Percentiles rank a stretch among this genome's conserved stretches.
Conservation (phyloP, 2,113 vertebrate genomes). For the Ornithorhynchus anatinus region DNA sequence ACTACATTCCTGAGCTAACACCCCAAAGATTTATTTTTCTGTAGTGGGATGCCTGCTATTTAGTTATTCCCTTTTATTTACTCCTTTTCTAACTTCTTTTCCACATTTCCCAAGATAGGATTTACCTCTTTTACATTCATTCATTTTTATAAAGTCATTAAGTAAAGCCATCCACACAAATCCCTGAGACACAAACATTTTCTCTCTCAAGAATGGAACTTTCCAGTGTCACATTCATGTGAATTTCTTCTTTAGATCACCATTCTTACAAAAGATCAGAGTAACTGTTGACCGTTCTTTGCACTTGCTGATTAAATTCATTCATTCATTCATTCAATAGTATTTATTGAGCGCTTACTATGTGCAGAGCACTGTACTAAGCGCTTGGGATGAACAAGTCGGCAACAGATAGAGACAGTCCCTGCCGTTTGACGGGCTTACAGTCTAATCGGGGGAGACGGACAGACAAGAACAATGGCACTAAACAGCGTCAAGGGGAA, state of each 20-base stretch:
- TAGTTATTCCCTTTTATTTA: background rate
- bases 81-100: background rate
- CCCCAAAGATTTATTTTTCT: constrained; percentile 51
- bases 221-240: background rate
- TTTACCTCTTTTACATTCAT: background rate
- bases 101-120: background rate
- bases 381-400: too few relatives aligned
- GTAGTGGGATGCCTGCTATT: background rate
- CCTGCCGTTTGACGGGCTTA: too few relatives aligned
- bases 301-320: too few relatives aligned
- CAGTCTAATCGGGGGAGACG: too few relatives aligned
- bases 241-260: background rate
- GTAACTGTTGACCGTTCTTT: too few relatives aligned
- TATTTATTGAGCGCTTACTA: too few relatives aligned
- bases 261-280: background rate
- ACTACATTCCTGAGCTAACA: constrained; percentile 37
- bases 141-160: background rate
- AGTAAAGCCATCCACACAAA: background rate
- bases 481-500: too few relatives aligned
- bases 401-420: too few relatives aligned
- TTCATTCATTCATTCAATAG: too few relatives aligned
- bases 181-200: too few relatives aligned
- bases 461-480: too few relatives aligned
- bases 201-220: background rate
- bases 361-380: too few relatives aligned